Percentiles rank a stretch among this genome's conserved stretches.
Conservation (phyloP, 2,888 invertebrate species). For the Melanotus villosus region DNA sequence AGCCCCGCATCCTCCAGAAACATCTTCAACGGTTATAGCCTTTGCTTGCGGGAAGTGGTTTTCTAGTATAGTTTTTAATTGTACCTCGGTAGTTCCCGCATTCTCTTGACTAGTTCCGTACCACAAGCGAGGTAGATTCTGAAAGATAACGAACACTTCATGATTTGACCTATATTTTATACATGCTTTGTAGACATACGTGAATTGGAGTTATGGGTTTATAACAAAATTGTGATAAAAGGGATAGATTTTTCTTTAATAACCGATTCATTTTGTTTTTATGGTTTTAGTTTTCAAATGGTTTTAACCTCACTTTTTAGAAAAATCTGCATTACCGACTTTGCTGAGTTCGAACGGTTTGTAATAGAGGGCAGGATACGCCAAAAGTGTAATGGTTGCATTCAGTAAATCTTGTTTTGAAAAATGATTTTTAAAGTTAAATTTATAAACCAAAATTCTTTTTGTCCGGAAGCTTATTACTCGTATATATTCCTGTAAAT, state of each 20-base stretch:
- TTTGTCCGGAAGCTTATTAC: too few relatives aligned
- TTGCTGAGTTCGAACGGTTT: too few relatives aligned
- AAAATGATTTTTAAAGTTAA: too few relatives aligned
- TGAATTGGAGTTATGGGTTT: too few relatives aligned
- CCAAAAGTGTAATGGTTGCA: too few relatives aligned
- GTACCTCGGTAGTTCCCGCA: constrained; percentile 50
- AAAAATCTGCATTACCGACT: neutral
- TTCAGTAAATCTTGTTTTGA: too few relatives aligned
- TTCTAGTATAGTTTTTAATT: constrained; percentile 67
- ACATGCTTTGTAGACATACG: too few relatives aligned
- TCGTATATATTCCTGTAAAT: too few relatives aligned
- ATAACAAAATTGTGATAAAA: neutral
- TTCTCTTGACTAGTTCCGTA: constrained; percentile 5
- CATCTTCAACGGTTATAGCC: constrained; percentile 77
- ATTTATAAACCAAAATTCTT: too few relatives aligned
- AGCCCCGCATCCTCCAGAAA: constrained; percentile 86
- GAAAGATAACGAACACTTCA: neutral
- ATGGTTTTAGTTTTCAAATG: neutral
- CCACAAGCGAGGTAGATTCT: constrained; percentile 5
- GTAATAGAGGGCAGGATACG: too few relatives aligned
- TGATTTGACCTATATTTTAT: neutral
- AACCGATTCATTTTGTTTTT: constrained; percentile 6
- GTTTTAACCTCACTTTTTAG: neutral
- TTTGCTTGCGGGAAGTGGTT: constrained; percentile 75
- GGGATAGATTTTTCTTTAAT: neutral